Base-by-base conservation (phyloP, 2,797 vertebrate species). In the Thalassophryne amazonica region DNA sequence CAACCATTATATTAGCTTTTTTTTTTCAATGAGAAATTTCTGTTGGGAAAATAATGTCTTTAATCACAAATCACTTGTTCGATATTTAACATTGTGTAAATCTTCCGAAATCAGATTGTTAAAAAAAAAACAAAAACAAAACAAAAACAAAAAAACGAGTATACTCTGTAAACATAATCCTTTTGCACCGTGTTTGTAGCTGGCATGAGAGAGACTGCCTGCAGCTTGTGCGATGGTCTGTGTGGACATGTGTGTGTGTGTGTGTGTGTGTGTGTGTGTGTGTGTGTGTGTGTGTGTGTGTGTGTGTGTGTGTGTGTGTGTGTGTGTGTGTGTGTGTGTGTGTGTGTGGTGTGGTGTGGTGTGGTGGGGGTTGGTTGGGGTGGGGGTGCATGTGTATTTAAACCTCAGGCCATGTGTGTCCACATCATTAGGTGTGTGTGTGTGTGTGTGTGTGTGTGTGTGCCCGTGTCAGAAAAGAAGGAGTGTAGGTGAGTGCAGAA, bases 401-500 rank as follows among this genome's bases (percentile, higher is more conserved):
- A 86, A 83, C 82, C 82, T 76, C 58, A 64, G 82, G 84, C 80
- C 75, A 85, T 80, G 23, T 31, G 22, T 53, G 46, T 35, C 54
- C 35, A 55, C 24, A 8, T 53, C 60, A 60, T 48, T 70, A 41
- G 75, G 64, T 51, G 31, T 50, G 41, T 57, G 37, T 31, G 45
- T 42, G 31, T 50, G 45, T 39, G 36, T 21, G 36, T 34, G 38
- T 27, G 29, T 28, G 50, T 43, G 33, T 21, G 28, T 25, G 18
- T 18, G 48, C 24, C 31, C 19, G 8, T 25, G 25, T 25, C 24
- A 54, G 40, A 36, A 9, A 60, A 59, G 60, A 60, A 76, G 77
- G 69, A 67, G 79, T 77, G 78, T 78, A 84, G 81, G 83, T 89
- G 86, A 83, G 80, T 74, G 80, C 69, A 58, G 73, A 66, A 84